These are phyloP conservation scores for Ceramica pisi DNA, from an alignment of 2,888 invertebrate genomes.

Conservation along the genomic window DNA sequence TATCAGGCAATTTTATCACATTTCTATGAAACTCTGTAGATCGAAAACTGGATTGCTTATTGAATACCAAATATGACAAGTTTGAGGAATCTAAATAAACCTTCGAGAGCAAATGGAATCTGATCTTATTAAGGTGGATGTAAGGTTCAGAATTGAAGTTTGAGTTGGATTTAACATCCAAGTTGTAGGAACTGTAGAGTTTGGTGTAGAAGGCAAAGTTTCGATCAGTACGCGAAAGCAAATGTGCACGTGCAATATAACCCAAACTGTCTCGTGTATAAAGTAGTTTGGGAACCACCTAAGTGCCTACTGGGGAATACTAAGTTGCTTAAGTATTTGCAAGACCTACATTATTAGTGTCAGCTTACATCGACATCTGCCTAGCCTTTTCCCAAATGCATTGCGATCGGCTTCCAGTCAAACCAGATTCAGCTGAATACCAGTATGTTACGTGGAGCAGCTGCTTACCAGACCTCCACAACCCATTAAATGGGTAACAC, in stretches of 20 bases:
- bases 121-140: neutral
- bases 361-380: too few relatives aligned
- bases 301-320: too few relatives aligned
- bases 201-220: conserved; percentile 33
- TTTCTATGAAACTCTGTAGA: conserved; percentile 58
- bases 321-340: too few relatives aligned
- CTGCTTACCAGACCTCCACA: too few relatives aligned
- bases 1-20: conserved; percentile 57
- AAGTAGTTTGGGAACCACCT: neutral
- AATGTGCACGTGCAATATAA: neutral
- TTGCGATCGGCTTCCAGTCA: too few relatives aligned
- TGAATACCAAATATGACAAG: conserved; percentile 62
- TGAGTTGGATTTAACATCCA: conserved; percentile 35
- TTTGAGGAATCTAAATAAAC: conserved; percentile 44
- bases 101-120: neutral
- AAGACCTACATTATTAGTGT: too few relatives aligned
- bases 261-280: neutral
- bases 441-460: too few relatives aligned
- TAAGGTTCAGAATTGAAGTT: conserved; percentile 19
- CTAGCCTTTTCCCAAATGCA: too few relatives aligned
- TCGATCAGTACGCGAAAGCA: neutral
- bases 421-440: too few relatives aligned
- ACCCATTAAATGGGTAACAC: too few relatives aligned
- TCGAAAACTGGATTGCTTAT: conserved; percentile 52
- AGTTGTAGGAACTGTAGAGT: conserved; percentile 6